Base-by-base conservation (phyloP, 2,113 vertebrate genomes). In the Triplophysa siluroides region DNA sequence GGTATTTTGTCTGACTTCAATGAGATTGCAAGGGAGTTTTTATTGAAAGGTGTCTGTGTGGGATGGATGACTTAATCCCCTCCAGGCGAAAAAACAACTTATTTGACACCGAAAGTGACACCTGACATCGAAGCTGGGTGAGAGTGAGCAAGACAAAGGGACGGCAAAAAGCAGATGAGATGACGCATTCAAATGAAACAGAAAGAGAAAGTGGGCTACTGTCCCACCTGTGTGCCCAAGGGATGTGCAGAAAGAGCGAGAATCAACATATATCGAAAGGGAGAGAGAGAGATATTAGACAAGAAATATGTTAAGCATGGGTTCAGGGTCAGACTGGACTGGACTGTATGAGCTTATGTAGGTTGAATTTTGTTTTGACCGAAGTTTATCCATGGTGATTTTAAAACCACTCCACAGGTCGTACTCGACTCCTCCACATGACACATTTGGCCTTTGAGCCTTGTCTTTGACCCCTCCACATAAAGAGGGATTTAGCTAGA, bases 41-140 rank as follows among this genome's bases (percentile, higher is more conserved):
- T 88, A 85, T 85, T 61, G 76, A 70, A 78, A 81, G 76, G 72
- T 67, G 68, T 56, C 58, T 76, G 64, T 58, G 80, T 65, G 45
- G 70, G 45, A 65, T 41, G 21, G 29, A 83, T 71, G 62, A 60
- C 63, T 79, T 61, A 52, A 67, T 71, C 81, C 87, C 87, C 84
- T 79, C 56, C 33, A 85, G 89, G 87, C 86, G 79, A 45, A 65
- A 80, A 87, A 86, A 85, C 60, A 84, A 88, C 88, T 91, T 88
- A 90, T 90, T 91, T 91, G 88, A 87, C 86, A 88, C 79, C 33
- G 84, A 81, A 86, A 88, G 85, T 82, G 86, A 88, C 87, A 92
- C 89, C 90, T 90, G 89, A 91, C 90, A 91, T 88, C 83, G 83
- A 88, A 91, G 90, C 87, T 85, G 86, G 83, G 60, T 87, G 86